Evolutionary conservation across 2,113 vertebrate genomes (phyloP).

Genomic region (Lamprologus lemairii): DNA sequence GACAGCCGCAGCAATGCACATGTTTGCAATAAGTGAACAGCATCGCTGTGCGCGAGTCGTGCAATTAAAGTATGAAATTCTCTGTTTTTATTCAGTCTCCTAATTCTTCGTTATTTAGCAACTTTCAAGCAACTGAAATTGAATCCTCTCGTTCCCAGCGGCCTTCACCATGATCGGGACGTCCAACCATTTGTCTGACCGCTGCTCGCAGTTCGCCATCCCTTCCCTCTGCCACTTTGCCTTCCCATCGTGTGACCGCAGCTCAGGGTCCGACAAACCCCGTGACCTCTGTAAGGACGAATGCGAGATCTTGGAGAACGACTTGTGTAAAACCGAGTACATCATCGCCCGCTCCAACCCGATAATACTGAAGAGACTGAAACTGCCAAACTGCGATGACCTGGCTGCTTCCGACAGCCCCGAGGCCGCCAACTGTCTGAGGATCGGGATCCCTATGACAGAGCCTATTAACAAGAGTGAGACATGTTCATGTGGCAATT

Average conservation of each 20-base stretch:
- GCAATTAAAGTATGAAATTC: background rate
- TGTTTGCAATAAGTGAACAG: constrained; percentile 29
- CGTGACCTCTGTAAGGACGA: constrained; percentile 94
- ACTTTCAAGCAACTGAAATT: background rate
- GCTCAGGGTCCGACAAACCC: constrained; percentile 79
- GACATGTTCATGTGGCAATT: background rate
- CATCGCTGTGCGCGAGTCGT: background rate
- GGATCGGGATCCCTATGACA: constrained; percentile 94
- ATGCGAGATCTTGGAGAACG: constrained; percentile 96
- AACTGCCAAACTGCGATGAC: constrained; percentile 96
- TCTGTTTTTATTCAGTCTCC: background rate
- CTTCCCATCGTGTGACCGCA: constrained; percentile 93
- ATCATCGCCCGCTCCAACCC: constrained; percentile 96
- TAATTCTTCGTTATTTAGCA: background rate
- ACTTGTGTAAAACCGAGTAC: constrained; percentile 96
- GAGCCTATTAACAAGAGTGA: constrained; percentile 97
- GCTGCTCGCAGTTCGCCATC: constrained; percentile 97
- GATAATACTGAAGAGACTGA: constrained; percentile 92
- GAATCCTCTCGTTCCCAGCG: constrained; percentile 67
- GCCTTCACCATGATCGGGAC: constrained; percentile 99
- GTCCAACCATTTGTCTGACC: constrained; percentile 93
- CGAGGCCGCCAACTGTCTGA: constrained; percentile 85
- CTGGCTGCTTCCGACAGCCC: constrained; percentile 86
- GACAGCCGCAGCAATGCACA: constrained; percentile 8
- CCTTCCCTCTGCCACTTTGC: constrained; percentile 96